Base-by-base conservation (phyloP, 2,888 invertebrate species). In the Embidobia sp. region DNA sequence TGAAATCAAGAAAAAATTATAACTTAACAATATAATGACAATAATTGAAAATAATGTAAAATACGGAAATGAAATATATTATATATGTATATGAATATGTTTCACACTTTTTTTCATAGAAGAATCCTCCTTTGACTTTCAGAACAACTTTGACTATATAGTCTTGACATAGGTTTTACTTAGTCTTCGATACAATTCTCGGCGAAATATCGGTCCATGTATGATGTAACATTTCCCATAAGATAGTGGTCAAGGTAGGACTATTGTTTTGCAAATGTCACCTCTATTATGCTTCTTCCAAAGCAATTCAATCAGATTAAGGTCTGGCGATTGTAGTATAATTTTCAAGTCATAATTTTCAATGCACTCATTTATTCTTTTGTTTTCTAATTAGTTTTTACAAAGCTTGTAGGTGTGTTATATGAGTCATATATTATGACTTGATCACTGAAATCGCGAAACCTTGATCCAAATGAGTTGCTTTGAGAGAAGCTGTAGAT, bases 61-160 rank as follows among this genome's bases (percentile, higher is more conserved):
- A 16, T n/a, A n/a, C n/a, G n/a, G n/a, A 44, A 44, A 44, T 44
- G 6, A 44, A 44, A 44, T 44, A 44, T 26, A 22, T 1, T 44
- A 26, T 26, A 44, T 44, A 44, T 44, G 8, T 26, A 1, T 44
- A n/a, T 10, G 26, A 6, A 44, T 26, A 2, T 26, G 3, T 44
- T 44, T 44, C 13, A 44, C n/a, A 48, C 11, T 48, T 48, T 48
- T 48, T 48, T 48, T 44, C 48, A 8, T 48, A 15, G 29, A 48
- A 29, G 48, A 48, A 48, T 29, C 15, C 48, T 6, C 29, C 29
- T 48, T 48, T 48, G 16, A 16, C 48, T 48, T 48, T 48, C 29
- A 48, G 8, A 48, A 48, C 48, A 3, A 31, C 49, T 49, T 49
- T 49, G 10, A 49, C 27, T n/a, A n/a, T n/a, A n/a, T 46, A 46